Evolutionary conservation across 2,113 vertebrate genomes (phyloP).

Genomic region (Cyanoramphus novaezelandiae): DNA sequence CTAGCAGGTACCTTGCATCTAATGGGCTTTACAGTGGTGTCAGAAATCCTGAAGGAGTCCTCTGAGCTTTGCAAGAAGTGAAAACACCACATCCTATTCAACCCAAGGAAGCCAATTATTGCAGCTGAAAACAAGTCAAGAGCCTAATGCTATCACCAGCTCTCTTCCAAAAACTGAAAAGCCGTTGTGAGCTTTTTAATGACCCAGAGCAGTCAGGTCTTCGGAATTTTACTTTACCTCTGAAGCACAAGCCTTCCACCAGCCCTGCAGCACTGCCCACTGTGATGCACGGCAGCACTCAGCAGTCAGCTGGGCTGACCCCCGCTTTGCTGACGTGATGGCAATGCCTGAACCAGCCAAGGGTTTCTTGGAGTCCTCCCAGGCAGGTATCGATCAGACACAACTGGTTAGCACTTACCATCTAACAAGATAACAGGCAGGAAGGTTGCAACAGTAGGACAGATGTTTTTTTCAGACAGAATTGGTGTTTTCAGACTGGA

Average conservation of each 20-base stretch:
- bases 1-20: not conserved
- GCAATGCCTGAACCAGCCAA: accelerated
- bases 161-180: not conserved
- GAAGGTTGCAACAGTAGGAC: not conserved
- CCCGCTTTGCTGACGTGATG: not conserved
- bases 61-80: not conserved
- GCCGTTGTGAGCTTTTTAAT: not conserved
- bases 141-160: not conserved
- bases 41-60: not conserved
- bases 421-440: not conserved
- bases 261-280: not conserved
- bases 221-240: not conserved
- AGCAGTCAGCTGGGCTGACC: not conserved
- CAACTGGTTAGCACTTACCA: not conserved
- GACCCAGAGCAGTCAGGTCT: not conserved
- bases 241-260: not conserved
- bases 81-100: not conserved
- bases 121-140: not conserved
- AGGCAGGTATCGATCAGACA: not conserved
- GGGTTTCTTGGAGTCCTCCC: not conserved
- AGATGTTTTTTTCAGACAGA: not conserved
- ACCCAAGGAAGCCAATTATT: not conserved
- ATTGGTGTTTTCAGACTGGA: not conserved
- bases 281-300: accelerated
- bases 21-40: not conserved